phyloP scores from a whole-genome alignment of 2,888 invertebrate species.

The Argyresthia albistria region DNA sequence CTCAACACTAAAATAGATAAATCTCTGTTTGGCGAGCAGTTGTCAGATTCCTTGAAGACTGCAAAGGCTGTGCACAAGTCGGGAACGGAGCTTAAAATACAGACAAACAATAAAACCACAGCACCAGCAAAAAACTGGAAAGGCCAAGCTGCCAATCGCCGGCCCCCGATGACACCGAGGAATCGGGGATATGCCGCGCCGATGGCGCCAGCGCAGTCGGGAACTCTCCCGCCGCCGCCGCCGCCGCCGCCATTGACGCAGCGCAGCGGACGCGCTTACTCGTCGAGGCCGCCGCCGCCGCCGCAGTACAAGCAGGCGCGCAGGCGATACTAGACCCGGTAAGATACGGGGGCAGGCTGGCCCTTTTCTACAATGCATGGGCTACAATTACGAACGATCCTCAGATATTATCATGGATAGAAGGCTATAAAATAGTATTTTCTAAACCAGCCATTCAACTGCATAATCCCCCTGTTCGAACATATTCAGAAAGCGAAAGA shows the following conservation, averaged over 20 bases:
- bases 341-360: conserved; percentile 9
- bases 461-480: neutral
- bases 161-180: conserved; percentile 5
- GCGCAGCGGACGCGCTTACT: no score
- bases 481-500: neutral
- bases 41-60: conserved; percentile 12
- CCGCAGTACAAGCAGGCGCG: neutral
- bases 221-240: neutral
- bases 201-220: neutral
- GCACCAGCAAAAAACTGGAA: neutral
- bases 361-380: conserved; percentile 10
- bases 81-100: conserved; percentile 9
- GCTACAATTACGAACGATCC: conserved; percentile 10
- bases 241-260: no score
- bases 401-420: conserved; percentile 10
- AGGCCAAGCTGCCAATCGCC: conserved; percentile 8
- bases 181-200: neutral
- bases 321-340: conserved; percentile 5
- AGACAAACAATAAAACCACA: neutral
- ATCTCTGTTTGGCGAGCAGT: conserved; percentile 12
- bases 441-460: neutral
- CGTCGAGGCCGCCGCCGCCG: no score
- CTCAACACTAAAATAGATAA: conserved; percentile 12
- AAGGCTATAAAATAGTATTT: conserved; percentile 5
- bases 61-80: conserved; percentile 14